Conservation (phyloP, 1,140 invertebrate species). For the Drosophila kepulauana region DNA sequence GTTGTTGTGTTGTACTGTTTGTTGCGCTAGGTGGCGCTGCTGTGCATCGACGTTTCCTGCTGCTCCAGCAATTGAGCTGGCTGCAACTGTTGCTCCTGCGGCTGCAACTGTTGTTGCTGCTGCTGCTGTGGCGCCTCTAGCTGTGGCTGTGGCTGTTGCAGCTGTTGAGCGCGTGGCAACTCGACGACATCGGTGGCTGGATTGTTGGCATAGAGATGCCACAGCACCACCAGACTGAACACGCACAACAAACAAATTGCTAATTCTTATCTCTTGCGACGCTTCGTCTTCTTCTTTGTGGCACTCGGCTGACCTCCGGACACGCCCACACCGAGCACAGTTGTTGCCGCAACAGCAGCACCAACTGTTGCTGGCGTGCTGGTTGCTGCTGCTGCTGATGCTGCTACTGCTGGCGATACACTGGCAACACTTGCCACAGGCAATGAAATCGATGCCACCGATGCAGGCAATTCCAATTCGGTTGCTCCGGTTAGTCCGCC, state of each 20-base stretch:
- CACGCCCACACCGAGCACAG: conserved; percentile 18
- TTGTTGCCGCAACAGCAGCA: conserved; percentile 1
- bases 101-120: conserved; percentile 20
- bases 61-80: background rate
- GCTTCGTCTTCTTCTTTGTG: conserved; percentile 83
- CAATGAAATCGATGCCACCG: background rate
- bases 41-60: conserved; percentile 24
- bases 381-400: background rate
- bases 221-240: conserved; percentile 78
- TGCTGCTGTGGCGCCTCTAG: background rate
- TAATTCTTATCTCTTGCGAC: conserved; percentile 85
- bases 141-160: conserved; percentile 17
- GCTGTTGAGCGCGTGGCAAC: conserved; percentile 4
- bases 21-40: conserved; percentile 57
- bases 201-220: conserved; percentile 70
- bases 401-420: background rate
- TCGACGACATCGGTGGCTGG: conserved; percentile 3
- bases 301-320: conserved; percentile 65
- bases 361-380: background rate
- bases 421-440: background rate
- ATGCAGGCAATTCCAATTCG: background rate
- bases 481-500: background rate
- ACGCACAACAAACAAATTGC: conserved; percentile 84
- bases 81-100: conserved; percentile 9
- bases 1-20: conserved; percentile 32